These are phyloP conservation scores for Drosophila neocordata DNA, from an alignment of 1,140 invertebrate species.

Conservation along the genomic window DNA sequence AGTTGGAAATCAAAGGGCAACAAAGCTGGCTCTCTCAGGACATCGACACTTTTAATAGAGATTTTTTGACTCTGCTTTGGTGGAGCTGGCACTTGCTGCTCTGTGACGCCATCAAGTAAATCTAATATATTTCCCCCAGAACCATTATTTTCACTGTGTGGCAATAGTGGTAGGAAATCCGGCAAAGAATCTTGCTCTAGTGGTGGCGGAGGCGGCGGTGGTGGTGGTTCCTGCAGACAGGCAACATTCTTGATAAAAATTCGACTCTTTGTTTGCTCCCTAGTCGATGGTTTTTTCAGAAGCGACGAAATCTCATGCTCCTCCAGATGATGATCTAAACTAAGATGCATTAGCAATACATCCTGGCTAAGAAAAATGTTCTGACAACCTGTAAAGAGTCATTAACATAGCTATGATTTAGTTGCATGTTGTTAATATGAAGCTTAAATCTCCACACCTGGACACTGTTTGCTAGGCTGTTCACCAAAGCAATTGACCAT, in stretches of 20 bases:
- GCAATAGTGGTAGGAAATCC: conserved; percentile 50
- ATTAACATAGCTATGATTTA: background rate
- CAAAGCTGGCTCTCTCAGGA: conserved; percentile 67
- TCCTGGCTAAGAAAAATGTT: conserved; percentile 83
- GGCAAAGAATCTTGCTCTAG: conserved; percentile 33
- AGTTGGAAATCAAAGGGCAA: conserved; percentile 67
- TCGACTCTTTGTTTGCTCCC: conserved; percentile 53
- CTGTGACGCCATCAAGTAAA: conserved; percentile 54
- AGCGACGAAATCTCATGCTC: conserved; percentile 67
- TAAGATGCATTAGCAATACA: conserved; percentile 83
- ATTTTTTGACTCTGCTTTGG: conserved; percentile 70
- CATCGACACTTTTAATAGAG: conserved; percentile 80
- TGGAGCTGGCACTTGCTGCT: background rate
- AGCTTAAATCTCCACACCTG: conserved; percentile 54
- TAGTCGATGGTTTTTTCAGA: conserved; percentile 15
- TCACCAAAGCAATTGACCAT: conserved; percentile 46
- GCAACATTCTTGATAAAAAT: conserved; percentile 80
- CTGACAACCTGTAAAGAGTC: conserved; percentile 72
- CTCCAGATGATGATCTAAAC: conserved; percentile 83
- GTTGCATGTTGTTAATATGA: background rate
- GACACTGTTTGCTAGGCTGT: conserved; percentile 47
- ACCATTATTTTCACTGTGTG: conserved; percentile 24
- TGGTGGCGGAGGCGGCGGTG: background rate
- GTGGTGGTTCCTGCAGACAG: conserved; percentile 64
- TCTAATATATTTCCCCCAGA: conserved; percentile 51